phyloP scores from a whole-genome alignment of 2,888 invertebrate species.

The Nephrotoma guestfalica region DNA sequence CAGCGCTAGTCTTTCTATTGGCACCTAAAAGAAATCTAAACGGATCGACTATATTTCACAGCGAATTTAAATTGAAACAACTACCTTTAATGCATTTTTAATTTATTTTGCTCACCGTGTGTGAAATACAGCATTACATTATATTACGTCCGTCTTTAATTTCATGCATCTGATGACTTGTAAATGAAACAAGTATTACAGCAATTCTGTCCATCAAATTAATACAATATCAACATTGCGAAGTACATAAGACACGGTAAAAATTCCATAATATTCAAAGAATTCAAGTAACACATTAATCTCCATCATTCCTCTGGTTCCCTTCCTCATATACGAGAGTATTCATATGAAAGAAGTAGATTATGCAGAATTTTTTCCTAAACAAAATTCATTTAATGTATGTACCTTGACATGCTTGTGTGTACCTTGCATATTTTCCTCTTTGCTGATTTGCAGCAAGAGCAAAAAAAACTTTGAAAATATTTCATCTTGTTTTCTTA shows the following conservation, averaged over 20 bases:
- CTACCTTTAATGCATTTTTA: neutral
- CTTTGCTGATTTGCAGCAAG: neutral
- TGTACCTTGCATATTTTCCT: neutral
- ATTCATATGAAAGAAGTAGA: neutral
- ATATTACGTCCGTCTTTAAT: neutral
- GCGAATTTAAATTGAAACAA: neutral
- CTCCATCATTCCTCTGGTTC: neutral
- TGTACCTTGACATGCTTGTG: neutral
- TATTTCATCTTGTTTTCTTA: neutral
- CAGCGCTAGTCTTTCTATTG: too few species aligned
- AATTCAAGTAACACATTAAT: neutral
- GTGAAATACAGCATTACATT: neutral
- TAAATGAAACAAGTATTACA: neutral
- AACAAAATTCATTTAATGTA: neutral
- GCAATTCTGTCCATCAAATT: neutral
- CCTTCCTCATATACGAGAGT: neutral
- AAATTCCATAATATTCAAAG: neutral
- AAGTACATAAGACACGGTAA: neutral
- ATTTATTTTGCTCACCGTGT: neutral
- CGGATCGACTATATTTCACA: too few species aligned
- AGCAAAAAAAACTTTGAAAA: neutral
- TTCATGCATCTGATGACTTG: neutral
- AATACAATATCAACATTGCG: neutral
- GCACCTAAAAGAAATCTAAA: too few species aligned
- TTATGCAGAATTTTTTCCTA: neutral